Base-by-base conservation (phyloP, 1,140 invertebrate species). In the Cecropterus lyciades region DNA sequence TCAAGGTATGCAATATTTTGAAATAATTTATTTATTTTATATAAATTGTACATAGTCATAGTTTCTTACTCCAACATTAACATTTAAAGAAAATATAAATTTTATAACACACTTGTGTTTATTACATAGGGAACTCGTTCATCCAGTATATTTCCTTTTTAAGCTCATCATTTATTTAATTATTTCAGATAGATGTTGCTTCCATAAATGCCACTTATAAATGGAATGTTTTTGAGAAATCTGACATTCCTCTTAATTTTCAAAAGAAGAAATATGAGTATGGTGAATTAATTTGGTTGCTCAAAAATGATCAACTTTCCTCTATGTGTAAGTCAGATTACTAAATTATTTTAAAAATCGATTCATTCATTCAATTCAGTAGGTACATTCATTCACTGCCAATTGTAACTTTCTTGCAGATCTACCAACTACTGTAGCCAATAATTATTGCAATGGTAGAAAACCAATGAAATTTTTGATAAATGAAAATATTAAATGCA, bases 401-500 rank as follows among this genome's bases (percentile, higher is more conserved):
- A n/a, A n/a, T 10, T 33, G 6, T 51, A 49, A 33, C 10, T 48
- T 33, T 63, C 77, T 80, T 72, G n/a, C 42, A 77, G 73, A 72
- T 73, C 30, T 77, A 24, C 87, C 92, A 53, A 70, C 69, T 4
- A 64, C 82, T 3, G 33, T 65, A 0, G 56, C 80, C 7, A 92
- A 89, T 49, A 79, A 77, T 40, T 89, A 87, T 66, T 93, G 91
- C 62, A 80, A 52, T 62, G 73, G 72, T 20, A 83, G 77, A 67
- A 84, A 73, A 64, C 69, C 69, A 30, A 64, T 91, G 10, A 69
- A 60, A 69, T 92, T 88, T 72, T 74, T 93, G 13, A 77, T 70
- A 30, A 77, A 90, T 55, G 82, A 85, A 64, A 73, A 73, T 33
- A 73, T 84, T n/a, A 78, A 66, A 53, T 93, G 92, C 65, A 77